Percentiles rank a stretch among this genome's conserved stretches.
Evolutionary conservation across 1,140 invertebrate genomes (phyloP).

Genomic region (Vanessa tameamea): DNA sequence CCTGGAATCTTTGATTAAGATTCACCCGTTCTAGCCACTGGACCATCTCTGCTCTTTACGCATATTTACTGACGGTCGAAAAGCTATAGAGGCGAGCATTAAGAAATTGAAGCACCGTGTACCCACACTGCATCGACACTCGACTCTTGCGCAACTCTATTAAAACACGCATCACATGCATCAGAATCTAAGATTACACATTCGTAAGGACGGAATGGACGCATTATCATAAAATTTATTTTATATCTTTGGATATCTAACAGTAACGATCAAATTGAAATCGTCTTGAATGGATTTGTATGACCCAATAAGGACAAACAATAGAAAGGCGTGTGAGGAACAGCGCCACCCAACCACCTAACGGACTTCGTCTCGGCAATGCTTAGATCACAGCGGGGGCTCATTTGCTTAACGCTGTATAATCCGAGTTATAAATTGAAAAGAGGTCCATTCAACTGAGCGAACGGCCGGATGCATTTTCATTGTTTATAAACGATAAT

Average conservation of each 20-base stretch:
- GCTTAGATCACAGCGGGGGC: slow-evolving; percentile 41
- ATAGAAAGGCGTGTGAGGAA: slow-evolving; percentile 56
- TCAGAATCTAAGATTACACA: slow-evolving; percentile 29
- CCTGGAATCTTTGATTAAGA: too few relatives aligned
- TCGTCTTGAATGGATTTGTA: slow-evolving; percentile 41
- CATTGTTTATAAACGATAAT: slow-evolving; percentile 27
- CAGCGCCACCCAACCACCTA: slow-evolving; percentile 56
- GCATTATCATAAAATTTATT: slow-evolving; percentile 67
- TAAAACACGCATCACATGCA: slow-evolving; percentile 23
- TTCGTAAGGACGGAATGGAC: slow-evolving; percentile 40
- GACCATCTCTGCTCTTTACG: too few relatives aligned
- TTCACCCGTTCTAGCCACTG: too few relatives aligned
- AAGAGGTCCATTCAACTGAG: slow-evolving; percentile 18
- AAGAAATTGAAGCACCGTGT: slow-evolving; percentile 29
- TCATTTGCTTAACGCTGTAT: slow-evolving; percentile 37
- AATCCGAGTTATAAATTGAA: slow-evolving; percentile 33
- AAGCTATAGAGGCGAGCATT: neutral
- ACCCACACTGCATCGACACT: slow-evolving; percentile 45
- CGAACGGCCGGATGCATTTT: slow-evolving; percentile 26
- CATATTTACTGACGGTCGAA: neutral
- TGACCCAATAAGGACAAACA: slow-evolving; percentile 58
- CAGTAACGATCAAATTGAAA: slow-evolving; percentile 32
- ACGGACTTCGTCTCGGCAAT: slow-evolving; percentile 42
- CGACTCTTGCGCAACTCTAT: slow-evolving; percentile 35
- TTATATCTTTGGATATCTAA: slow-evolving; percentile 44